These are phyloP conservation scores for Darevskia nairensis DNA, from an alignment of 2,797 vertebrate genomes.

Conservation along the genomic window DNA sequence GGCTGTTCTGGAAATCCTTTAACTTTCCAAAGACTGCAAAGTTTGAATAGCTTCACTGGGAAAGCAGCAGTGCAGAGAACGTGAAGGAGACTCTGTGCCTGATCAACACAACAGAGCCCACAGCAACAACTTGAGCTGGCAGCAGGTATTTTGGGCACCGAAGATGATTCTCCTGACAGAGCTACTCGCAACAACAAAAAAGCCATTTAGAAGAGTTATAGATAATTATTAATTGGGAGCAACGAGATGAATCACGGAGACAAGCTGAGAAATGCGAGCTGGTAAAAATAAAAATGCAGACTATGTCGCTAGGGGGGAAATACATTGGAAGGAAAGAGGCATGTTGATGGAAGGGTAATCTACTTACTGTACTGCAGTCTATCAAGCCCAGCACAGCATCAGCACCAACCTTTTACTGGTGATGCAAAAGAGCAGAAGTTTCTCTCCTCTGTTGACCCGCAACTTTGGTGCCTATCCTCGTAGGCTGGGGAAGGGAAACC, in stretches of 20 bases:
- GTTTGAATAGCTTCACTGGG: background rate
- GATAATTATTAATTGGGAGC: constrained; percentile 30
- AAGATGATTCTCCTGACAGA: background rate
- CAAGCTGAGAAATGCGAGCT: background rate
- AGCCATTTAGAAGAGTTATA: constrained; percentile 7
- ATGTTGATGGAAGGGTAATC: background rate
- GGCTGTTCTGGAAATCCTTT: background rate
- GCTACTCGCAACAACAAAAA: background rate
- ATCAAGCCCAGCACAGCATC: background rate
- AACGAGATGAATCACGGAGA: constrained; percentile 34
- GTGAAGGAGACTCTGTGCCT: background rate
- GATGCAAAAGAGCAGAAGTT: background rate
- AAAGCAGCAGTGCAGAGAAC: background rate
- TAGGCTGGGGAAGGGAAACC: no score
- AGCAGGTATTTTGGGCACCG: background rate
- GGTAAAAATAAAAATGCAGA: constrained; percentile 12
- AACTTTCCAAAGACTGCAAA: background rate
- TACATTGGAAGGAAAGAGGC: background rate
- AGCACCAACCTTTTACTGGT: background rate
- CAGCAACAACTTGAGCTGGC: background rate
- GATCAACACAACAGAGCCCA: background rate
- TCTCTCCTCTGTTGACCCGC: background rate
- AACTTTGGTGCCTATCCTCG: background rate
- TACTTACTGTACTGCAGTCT: constrained; percentile 6
- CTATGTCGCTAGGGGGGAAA: background rate